Evolutionary conservation across 2,113 vertebrate genomes (phyloP).

Genomic region (Collichthys lucidus): DNA sequence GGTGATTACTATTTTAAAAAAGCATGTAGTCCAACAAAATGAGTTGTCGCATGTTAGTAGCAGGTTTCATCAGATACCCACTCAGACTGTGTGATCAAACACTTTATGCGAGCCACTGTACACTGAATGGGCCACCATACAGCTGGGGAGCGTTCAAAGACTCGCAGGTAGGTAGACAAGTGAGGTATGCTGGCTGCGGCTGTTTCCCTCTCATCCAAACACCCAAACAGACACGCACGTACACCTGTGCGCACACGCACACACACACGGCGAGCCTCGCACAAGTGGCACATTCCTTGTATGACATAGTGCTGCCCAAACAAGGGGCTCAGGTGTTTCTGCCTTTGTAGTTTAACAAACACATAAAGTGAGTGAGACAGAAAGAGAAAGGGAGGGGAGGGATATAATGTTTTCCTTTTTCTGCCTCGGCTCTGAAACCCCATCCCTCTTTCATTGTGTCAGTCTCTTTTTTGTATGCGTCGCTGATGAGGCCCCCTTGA

Average conservation of each 20-base stretch:
- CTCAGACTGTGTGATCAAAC: constrained; percentile 69
- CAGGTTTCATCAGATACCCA: constrained; percentile 59
- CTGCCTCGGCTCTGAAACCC: constrained; percentile 78
- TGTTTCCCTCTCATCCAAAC: constrained; percentile 42
- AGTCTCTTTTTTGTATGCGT: constrained; percentile 77
- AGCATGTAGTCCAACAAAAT: neutral
- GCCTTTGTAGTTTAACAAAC: constrained; percentile 73
- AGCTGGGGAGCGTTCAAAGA: constrained; percentile 75
- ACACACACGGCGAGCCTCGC: constrained; percentile 23
- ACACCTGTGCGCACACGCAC: neutral
- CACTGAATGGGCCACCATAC: constrained; percentile 76
- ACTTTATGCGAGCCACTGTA: constrained; percentile 48
- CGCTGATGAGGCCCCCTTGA: constrained; percentile 73
- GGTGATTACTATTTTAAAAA: neutral
- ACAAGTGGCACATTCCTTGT: constrained; percentile 71
- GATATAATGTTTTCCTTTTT: constrained; percentile 80
- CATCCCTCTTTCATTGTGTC: constrained; percentile 81
- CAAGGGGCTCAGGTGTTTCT: constrained; percentile 69
- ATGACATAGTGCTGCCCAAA: constrained; percentile 71
- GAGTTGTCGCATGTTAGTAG: neutral
- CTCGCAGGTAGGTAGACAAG: constrained; percentile 48
- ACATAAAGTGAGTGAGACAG: constrained; percentile 64
- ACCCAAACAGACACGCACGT: constrained; percentile 34
- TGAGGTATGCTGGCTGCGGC: constrained; percentile 64
- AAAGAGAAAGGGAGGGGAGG: constrained; percentile 46